Conservation (phyloP, 2,797 vertebrate species). For the Odontamblyopus lacepedii region DNA sequence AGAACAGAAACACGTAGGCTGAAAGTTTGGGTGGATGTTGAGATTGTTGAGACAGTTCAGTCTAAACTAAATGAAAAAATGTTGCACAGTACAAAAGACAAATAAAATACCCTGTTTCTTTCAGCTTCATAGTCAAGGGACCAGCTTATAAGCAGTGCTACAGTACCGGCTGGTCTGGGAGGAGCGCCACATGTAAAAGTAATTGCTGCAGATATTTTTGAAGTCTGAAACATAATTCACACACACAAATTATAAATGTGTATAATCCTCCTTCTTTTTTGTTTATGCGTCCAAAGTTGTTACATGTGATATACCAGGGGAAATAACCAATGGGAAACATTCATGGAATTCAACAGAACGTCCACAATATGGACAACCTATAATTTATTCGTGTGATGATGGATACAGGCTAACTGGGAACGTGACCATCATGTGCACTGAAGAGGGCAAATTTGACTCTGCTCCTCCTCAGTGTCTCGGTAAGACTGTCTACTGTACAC, state of each 20-base stretch:
- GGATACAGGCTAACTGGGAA: conserved; percentile 53
- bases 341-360: neutral
- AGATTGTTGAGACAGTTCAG: neutral
- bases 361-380: conserved; percentile 21
- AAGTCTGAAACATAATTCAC: neutral
- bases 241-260: neutral
- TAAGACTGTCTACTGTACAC: conserved; percentile 31
- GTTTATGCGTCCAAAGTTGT: conserved; percentile 48
- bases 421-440: conserved; percentile 17
- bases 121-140: conserved; percentile 64
- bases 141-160: conserved; percentile 45
- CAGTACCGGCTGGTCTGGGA: conserved; percentile 51
- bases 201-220: conserved; percentile 27
- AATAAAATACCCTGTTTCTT: neutral
- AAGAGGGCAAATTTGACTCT: conserved; percentile 38
- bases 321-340: conserved; percentile 37
- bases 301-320: conserved; percentile 28
- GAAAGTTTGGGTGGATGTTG: conserved; percentile 1
- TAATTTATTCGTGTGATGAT: conserved; percentile 52
- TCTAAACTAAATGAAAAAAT: conserved; percentile 11
- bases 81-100: neutral
- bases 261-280: neutral
- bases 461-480: conserved; percentile 63
- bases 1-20: conserved; percentile 14
- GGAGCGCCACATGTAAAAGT: conserved; percentile 25